A percentile compares a stretch with the other conserved stretches of the same genome.
Conservation (phyloP, 1,140 invertebrate genomes). For the Drosophila sechellia region DNA sequence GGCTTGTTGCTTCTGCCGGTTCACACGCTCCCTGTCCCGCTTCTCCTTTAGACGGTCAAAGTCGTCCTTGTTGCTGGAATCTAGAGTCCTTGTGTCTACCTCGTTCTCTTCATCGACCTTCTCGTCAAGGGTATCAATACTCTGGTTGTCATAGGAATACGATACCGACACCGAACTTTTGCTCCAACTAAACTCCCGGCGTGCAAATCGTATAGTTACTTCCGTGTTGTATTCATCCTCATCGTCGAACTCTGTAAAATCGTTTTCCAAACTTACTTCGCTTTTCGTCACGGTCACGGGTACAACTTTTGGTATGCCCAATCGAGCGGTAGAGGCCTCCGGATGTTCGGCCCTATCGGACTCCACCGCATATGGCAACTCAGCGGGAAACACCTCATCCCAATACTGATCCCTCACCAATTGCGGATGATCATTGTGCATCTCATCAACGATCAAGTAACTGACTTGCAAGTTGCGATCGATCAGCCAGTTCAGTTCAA, state of each 20-base stretch:
- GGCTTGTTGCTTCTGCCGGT: slow-evolving; percentile 55
- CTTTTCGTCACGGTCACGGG: not conserved
- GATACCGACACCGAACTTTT: slow-evolving; percentile 43
- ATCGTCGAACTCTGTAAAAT: slow-evolving; percentile 41
- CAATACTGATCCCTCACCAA: slow-evolving; percentile 94
- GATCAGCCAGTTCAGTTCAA: slow-evolving; percentile 92
- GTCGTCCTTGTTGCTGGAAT: slow-evolving; percentile 49
- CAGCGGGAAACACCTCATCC: slow-evolving; percentile 93
- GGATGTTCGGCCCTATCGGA: slow-evolving; percentile 59
- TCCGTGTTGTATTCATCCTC: slow-evolving; percentile 30
- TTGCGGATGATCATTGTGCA: slow-evolving; percentile 95
- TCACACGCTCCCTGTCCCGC: slow-evolving; percentile 52
- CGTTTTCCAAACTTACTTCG: slow-evolving; percentile 10
- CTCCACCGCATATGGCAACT: slow-evolving; percentile 87
- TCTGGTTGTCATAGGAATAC: not conserved
- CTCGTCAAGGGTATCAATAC: not conserved
- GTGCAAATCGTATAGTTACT: slow-evolving; percentile 53
- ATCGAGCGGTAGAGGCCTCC: slow-evolving; percentile 59
- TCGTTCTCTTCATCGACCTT: slow-evolving; percentile 2
- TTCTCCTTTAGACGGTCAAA: slow-evolving; percentile 54
- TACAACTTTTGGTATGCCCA: slow-evolving; percentile 45
- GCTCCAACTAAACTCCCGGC: slow-evolving; percentile 30
- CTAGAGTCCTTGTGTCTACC: not conserved
- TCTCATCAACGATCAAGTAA: slow-evolving; percentile 96
- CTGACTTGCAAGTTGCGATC: slow-evolving; percentile 94